Evolutionary conservation across 2,797 vertebrate species (phyloP).

Genomic region (Pipistrellus nathusii): DNA sequence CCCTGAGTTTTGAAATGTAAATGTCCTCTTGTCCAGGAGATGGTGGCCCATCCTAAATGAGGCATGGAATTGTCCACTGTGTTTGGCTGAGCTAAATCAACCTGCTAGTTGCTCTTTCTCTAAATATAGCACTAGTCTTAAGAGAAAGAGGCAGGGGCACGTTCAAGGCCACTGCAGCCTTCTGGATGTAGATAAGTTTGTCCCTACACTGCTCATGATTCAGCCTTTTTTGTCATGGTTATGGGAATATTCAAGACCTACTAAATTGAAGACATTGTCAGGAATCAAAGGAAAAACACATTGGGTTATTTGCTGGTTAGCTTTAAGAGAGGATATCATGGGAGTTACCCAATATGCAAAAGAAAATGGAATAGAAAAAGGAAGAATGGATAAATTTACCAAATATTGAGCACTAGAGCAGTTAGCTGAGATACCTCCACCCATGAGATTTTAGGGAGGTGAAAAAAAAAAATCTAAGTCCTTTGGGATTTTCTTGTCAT

Average conservation of each 20-base stretch:
- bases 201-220: neutral
- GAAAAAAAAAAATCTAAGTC: neutral
- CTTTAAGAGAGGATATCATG: neutral
- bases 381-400: neutral
- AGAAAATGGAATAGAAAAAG: constrained; percentile 38
- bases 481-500: constrained; percentile 4
- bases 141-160: constrained; percentile 10
- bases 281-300: neutral
- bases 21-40: neutral
- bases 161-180: neutral
- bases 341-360: constrained; percentile 5
- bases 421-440: neutral
- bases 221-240: constrained; percentile 6
- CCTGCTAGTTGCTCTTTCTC: constrained; percentile 9
- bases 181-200: neutral
- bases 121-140: neutral
- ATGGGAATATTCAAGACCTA: neutral
- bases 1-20: constrained; percentile 46
- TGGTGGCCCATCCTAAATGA: neutral
- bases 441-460: neutral
- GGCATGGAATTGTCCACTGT: neutral
- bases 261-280: neutral
- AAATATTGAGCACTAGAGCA: constrained; percentile 8
- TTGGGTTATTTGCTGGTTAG: neutral
- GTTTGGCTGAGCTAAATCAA: neutral